Conservation (phyloP, 2,888 invertebrate genomes). For the Coecobrya sp. region DNA sequence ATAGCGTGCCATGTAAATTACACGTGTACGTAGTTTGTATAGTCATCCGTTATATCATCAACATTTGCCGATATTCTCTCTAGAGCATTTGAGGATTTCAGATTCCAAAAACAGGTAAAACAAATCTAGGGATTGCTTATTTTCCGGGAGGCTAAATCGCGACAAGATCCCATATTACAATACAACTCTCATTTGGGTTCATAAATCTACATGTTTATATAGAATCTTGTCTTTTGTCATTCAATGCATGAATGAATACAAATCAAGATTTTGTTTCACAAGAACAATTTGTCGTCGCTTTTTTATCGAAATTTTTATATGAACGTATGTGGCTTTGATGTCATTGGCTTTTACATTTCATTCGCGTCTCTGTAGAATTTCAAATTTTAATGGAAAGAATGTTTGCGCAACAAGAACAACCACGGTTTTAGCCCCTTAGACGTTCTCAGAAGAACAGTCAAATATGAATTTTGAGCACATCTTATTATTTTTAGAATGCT, state of each 20-base stretch:
- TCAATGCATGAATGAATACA: conserved; percentile 73
- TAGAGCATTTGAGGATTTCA: neutral
- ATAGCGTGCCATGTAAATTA: neutral
- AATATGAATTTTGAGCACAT: too few species aligned
- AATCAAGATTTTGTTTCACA: conserved; percentile 38
- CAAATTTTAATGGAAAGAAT: too few species aligned
- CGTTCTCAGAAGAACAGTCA: too few species aligned
- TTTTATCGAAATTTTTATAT: neutral
- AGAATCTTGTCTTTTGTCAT: neutral
- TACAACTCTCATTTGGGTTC: neutral
- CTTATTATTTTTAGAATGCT: too few species aligned
- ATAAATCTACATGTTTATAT: conserved; percentile 34
- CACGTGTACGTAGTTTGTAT: too few species aligned
- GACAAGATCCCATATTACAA: neutral
- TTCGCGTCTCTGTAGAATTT: neutral
- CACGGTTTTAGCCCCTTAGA: too few species aligned
- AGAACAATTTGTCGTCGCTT: neutral
- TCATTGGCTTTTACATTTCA: neutral
- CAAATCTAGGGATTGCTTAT: neutral
- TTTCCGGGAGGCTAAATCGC: neutral
- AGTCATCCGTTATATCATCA: neutral
- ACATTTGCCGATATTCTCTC: neutral
- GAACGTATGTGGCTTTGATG: neutral
- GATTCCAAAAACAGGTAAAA: conserved; percentile 2
- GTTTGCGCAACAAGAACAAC: too few species aligned